These are phyloP conservation scores for Acrobasis suavella DNA, from an alignment of 2,888 invertebrate genomes.

Conservation along the genomic window DNA sequence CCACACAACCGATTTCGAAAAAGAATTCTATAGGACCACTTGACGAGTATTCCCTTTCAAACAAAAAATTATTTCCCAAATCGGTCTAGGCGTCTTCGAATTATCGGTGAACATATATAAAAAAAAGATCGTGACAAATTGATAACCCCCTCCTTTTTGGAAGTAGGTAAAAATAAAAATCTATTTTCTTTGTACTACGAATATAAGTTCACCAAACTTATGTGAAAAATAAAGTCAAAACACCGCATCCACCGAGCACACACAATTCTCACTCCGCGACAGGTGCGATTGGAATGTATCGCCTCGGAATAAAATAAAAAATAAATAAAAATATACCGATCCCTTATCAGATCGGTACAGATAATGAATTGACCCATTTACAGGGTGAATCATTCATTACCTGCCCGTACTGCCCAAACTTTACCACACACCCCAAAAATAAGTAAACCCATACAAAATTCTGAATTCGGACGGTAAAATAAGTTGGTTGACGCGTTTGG, in stretches of 20 bases:
- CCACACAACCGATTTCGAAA: no score
- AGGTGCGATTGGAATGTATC: slow-evolving; percentile 62
- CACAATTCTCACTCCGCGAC: slow-evolving; percentile 36
- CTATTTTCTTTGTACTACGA: no score
- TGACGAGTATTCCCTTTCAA: no score
- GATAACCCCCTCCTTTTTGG: no score
- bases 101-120: no score
- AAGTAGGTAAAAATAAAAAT: no score
- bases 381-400: slow-evolving; percentile 69
- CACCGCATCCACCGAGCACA: slow-evolving; percentile 43
- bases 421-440: slow-evolving; percentile 31
- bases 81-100: no score
- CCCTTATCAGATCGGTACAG: slow-evolving; percentile 73
- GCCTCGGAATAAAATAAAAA: slow-evolving; percentile 55
- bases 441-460: background rate
- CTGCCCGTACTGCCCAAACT: slow-evolving; percentile 41
- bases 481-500: slow-evolving; percentile 24
- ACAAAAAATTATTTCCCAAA: no score
- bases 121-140: no score
- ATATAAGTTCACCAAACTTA: no score
- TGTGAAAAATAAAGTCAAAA: background rate
- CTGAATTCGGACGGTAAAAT: slow-evolving; percentile 17
- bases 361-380: slow-evolving; percentile 80
- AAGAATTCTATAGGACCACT: no score
- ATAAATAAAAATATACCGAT: slow-evolving; percentile 62